Evolutionary conservation across 2,113 vertebrate genomes (phyloP).

Genomic region (Oceanodroma tethys): DNA sequence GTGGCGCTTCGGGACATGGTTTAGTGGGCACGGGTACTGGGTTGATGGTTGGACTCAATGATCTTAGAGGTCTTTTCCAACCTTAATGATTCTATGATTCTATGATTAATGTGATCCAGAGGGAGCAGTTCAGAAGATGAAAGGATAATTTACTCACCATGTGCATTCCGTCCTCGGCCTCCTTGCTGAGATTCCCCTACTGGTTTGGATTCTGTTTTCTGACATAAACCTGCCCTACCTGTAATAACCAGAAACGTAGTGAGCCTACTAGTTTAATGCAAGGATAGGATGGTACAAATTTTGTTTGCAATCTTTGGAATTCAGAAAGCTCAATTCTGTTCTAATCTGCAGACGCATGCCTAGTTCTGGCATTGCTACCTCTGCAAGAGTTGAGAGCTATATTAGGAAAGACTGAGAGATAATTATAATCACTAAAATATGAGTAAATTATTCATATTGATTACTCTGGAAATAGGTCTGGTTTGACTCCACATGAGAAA

Average conservation of each 20-base stretch:
- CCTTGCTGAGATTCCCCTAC: slow-evolving; percentile 35
- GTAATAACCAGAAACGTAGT: background rate
- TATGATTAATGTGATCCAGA: background rate
- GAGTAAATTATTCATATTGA: background rate
- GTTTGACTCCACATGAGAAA: background rate
- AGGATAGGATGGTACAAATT: background rate
- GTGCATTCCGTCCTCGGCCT: background rate
- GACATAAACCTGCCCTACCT: background rate
- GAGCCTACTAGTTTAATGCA: background rate
- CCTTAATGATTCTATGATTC: too few species aligned
- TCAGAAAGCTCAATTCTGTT: background rate
- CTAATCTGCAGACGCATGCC: background rate
- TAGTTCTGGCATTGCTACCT: background rate
- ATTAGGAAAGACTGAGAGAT: background rate
- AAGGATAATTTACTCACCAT: slow-evolving; percentile 26
- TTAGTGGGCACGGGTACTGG: too few species aligned
- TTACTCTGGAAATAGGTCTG: background rate
- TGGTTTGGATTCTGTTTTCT: slow-evolving; percentile 15
- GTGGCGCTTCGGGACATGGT: too few species aligned
- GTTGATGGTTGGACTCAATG: too few species aligned
- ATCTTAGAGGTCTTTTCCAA: too few species aligned
- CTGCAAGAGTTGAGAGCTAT: background rate
- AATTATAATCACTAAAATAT: background rate
- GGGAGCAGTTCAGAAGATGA: background rate
- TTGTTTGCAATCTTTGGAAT: background rate